Conservation (phyloP, 1,140 invertebrate genomes). For the Diachasmimorpha longicaudata region DNA sequence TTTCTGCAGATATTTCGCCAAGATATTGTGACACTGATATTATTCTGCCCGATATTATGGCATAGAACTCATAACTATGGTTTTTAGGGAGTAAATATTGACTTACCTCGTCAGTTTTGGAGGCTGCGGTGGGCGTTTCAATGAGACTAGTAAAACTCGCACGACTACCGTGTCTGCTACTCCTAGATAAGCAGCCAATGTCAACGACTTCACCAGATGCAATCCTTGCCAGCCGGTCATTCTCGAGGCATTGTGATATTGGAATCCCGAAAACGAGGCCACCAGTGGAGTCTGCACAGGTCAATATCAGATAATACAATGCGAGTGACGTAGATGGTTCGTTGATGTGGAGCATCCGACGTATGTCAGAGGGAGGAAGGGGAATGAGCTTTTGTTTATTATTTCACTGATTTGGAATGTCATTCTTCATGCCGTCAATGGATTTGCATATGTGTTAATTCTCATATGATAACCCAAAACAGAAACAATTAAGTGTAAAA, state of each 20-base stretch:
- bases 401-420: too few species aligned
- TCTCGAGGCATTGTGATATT: conserved; percentile 79
- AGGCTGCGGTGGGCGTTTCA: conserved; percentile 61
- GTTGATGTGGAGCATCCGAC: not conserved
- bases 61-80: too few species aligned
- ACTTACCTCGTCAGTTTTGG: conserved; percentile 71
- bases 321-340: not conserved
- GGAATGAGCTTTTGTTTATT: too few species aligned
- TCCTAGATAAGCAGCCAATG: conserved; percentile 49
- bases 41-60: too few species aligned
- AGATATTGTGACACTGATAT: too few species aligned
- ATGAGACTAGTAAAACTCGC: conserved; percentile 74
- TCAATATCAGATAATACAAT: conserved; percentile 14
- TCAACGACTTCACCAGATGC: conserved; percentile 53
- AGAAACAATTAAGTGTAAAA: too few species aligned
- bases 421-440: not conserved
- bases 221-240: conserved; percentile 67
- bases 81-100: not conserved
- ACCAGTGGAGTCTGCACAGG: conserved; percentile 56
- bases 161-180: conserved; percentile 67
- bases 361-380: too few species aligned
- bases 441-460: too few species aligned
- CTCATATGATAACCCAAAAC: too few species aligned
- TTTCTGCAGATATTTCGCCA: too few species aligned
- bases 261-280: conserved; percentile 85